These are phyloP conservation scores for Eupithecia dodoneata DNA, from an alignment of 2,888 invertebrate genomes.

Conservation along the genomic window DNA sequence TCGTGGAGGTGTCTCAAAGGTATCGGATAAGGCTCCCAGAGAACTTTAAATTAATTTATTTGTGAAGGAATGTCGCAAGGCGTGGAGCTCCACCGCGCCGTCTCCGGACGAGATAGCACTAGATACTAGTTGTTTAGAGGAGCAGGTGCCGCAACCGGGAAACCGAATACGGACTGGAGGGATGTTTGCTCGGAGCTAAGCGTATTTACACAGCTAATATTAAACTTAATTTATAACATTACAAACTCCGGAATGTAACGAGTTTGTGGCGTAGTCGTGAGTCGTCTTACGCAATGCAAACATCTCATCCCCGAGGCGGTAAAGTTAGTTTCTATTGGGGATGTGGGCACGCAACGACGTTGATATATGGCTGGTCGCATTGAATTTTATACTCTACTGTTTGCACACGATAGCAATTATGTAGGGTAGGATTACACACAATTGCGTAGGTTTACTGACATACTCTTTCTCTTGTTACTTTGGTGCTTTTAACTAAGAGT, in stretches of 20 bases:
- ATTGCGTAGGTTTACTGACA: background rate
- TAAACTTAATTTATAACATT: conserved; percentile 58
- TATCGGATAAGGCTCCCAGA: conserved; percentile 47
- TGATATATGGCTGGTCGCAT: conserved; percentile 38
- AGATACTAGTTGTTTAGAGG: conserved; percentile 58
- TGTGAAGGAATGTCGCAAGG: conserved; percentile 60
- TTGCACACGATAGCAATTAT: background rate
- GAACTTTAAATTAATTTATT: conserved; percentile 54
- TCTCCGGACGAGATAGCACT: conserved; percentile 57
- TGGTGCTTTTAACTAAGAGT: too few relatives aligned
- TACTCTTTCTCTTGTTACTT: too few relatives aligned
- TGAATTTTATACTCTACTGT: conserved; percentile 17
- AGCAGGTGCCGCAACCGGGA: conserved; percentile 60
- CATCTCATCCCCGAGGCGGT: conserved; percentile 44
- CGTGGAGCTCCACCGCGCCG: conserved; percentile 53
- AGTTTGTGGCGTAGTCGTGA: conserved; percentile 47
- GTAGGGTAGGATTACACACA: background rate
- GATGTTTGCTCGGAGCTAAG: conserved; percentile 61
- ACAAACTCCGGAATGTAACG: conserved; percentile 53
- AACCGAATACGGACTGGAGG: conserved; percentile 54
- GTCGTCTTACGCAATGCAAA: conserved; percentile 49
- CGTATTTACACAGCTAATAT: conserved; percentile 64
- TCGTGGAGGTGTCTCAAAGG: conserved; percentile 38
- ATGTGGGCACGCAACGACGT: conserved; percentile 35
- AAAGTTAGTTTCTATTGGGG: conserved; percentile 42